Evolutionary conservation across 2,888 invertebrate species (phyloP).

Genomic region (Drosophila seclusa): DNA sequence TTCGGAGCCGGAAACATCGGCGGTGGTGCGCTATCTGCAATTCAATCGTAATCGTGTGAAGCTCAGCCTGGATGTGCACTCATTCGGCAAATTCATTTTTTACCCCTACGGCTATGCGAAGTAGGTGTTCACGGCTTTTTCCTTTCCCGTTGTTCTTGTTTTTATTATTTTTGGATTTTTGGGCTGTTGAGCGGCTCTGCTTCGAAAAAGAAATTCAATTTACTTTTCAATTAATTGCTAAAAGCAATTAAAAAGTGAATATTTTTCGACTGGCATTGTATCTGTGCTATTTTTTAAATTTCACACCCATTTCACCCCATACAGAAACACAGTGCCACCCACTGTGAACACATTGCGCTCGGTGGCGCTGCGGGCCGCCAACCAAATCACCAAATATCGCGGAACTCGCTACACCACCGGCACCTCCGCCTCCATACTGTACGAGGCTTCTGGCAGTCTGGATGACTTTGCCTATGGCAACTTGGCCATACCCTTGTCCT

Average conservation of each 20-base stretch:
- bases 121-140: constrained; percentile 59
- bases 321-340: constrained; percentile 81
- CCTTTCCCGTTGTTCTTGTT: neutral
- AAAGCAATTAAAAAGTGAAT: constrained; percentile 75
- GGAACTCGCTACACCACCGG: constrained; percentile 86
- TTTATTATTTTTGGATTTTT: neutral
- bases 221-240: constrained; percentile 80
- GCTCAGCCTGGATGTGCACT: constrained; percentile 84
- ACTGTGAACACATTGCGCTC: constrained; percentile 82
- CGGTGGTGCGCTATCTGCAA: constrained; percentile 82
- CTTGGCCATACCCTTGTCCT: constrained; percentile 86
- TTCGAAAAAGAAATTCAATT: constrained; percentile 74
- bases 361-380: constrained; percentile 82
- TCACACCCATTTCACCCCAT: constrained; percentile 25
- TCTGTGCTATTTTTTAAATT: constrained; percentile 33
- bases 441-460: constrained; percentile 87
- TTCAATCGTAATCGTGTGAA: constrained; percentile 83
- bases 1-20: constrained; percentile 84
- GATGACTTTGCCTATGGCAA: constrained; percentile 89
- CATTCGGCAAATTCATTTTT: constrained; percentile 85
- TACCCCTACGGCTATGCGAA: constrained; percentile 85
- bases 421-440: constrained; percentile 86
- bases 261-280: constrained; percentile 56
- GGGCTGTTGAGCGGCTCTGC: constrained; percentile 3
- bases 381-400: constrained; percentile 83